Evolutionary conservation across 2,888 invertebrate species (phyloP).

Genomic region (Nephrotoma appendiculata): DNA sequence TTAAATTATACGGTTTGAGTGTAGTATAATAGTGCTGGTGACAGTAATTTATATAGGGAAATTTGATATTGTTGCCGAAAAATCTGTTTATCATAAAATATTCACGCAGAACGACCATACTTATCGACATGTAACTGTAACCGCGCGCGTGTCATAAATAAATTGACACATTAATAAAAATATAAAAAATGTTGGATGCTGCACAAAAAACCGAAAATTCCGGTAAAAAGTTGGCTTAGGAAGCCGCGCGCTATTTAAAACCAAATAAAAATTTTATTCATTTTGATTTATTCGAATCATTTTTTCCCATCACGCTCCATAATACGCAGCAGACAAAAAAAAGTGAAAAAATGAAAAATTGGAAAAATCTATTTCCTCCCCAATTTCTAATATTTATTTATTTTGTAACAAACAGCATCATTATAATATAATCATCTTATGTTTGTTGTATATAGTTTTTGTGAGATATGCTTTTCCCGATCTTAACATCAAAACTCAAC

Average conservation of each 20-base stretch:
- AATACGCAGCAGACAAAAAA: neutral
- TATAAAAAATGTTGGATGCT: neutral
- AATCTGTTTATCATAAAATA: neutral
- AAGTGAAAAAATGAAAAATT: neutral
- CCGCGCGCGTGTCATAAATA: neutral
- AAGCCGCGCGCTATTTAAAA: neutral
- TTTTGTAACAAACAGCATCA: neutral
- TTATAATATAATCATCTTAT: neutral
- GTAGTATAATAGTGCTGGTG: neutral
- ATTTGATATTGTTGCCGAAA: neutral
- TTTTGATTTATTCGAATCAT: neutral
- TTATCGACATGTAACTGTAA: too few relatives aligned
- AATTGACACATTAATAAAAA: neutral
- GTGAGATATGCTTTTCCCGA: neutral
- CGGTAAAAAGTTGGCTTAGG: neutral
- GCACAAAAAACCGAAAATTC: neutral
- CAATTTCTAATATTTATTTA: neutral
- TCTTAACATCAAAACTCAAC: neutral
- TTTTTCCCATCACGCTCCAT: neutral
- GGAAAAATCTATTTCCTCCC: neutral
- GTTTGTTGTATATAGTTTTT: neutral
- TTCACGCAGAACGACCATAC: neutral
- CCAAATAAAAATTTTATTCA: neutral
- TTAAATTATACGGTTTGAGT: neutral
- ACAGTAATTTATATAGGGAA: neutral